Evolutionary conservation across 2,113 vertebrate species (phyloP).

Genomic region (Nothocercus julius): DNA sequence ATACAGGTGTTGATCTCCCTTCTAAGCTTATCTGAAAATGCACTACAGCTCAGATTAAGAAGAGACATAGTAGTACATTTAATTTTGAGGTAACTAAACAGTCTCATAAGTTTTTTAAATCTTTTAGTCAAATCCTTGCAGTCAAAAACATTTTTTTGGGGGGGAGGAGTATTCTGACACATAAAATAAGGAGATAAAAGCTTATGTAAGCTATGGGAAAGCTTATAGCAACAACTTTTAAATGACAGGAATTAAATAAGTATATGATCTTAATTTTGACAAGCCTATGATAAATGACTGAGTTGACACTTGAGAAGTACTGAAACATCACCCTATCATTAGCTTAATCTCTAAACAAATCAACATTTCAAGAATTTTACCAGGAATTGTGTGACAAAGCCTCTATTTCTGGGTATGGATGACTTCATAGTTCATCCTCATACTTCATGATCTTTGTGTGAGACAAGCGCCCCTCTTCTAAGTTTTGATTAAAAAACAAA

Average conservation of each 20-base stretch:
- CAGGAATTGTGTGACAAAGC: background rate
- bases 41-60: background rate
- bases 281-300: background rate
- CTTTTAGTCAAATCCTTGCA: background rate
- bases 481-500: background rate
- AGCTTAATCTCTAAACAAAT: background rate
- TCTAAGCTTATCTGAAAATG: background rate
- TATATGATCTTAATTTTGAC: fast-evolving
- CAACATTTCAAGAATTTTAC: background rate
- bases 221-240: background rate
- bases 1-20: background rate
- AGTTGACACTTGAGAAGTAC: background rate
- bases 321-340: background rate
- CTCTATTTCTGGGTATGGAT: background rate
- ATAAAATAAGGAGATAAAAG: background rate
- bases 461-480: background rate
- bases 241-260: background rate
- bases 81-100: background rate
- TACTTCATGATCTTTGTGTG: background rate
- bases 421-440: background rate
- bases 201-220: background rate
- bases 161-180: background rate
- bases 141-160: background rate
- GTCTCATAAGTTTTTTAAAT: background rate
- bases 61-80: background rate